Percentiles rank a stretch among this genome's conserved stretches.
phyloP scores from a whole-genome alignment of 2,797 vertebrate species.

The Takifugu rubripes region DNA sequence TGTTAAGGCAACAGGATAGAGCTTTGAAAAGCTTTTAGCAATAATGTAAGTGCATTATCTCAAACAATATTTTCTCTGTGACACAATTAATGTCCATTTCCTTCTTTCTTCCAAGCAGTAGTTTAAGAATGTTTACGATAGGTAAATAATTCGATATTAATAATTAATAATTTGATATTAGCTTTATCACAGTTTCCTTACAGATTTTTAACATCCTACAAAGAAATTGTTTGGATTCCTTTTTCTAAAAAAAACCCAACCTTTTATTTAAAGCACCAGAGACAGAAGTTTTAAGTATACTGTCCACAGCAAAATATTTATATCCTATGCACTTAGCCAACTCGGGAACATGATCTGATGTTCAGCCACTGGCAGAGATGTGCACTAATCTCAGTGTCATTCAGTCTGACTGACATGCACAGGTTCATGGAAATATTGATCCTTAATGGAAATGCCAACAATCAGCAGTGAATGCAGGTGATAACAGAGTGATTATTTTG shows the following conservation, averaged over 20 bases:
- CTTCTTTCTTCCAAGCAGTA: conserved; percentile 22
- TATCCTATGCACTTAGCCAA: no score
- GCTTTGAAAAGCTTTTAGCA: conserved; percentile 25
- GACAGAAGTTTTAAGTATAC: neutral
- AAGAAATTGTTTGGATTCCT: no score
- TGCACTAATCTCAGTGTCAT: conserved; percentile 10
- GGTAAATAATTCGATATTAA: conserved; percentile 13
- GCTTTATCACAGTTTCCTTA: neutral
- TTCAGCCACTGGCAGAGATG: conserved; percentile 48
- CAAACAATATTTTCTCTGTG: conserved; percentile 25
- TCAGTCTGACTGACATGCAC: conserved; percentile 32
- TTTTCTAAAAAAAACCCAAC: no score
- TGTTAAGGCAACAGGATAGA: conserved; percentile 6
- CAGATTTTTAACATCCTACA: no score
- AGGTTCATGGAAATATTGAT: conserved; percentile 18
- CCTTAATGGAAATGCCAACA: conserved; percentile 4
- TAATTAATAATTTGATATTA: neutral
- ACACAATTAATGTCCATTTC: conserved; percentile 13
- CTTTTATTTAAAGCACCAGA: conserved; percentile 1
- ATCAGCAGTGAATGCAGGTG: neutral
- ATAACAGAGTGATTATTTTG: conserved; percentile 20
- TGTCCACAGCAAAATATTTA: no score
- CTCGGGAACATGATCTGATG: neutral
- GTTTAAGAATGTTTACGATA: conserved; percentile 31
- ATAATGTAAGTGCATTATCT: conserved; percentile 13